Evolutionary conservation across 2,888 invertebrate genomes (phyloP).

Genomic region (Syritta pipiens): DNA sequence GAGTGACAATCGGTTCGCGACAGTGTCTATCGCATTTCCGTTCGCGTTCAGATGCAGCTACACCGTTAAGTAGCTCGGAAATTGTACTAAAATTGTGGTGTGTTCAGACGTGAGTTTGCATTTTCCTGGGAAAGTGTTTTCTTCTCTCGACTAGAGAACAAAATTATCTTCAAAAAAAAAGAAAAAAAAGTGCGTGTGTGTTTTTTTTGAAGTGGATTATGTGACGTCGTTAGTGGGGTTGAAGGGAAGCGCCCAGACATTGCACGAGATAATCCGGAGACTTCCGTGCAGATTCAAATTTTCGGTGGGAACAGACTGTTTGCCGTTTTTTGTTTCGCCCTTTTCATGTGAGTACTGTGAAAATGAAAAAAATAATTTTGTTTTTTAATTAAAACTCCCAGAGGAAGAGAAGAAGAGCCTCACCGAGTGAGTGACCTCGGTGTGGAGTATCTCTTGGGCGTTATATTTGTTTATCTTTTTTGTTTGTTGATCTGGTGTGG

Average conservation of each 20-base stretch:
- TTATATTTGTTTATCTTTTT: no score
- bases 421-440: no score
- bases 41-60: slow-evolving; percentile 44
- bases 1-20: slow-evolving; percentile 50
- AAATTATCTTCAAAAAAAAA: slow-evolving; percentile 27
- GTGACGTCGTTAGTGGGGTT: no score
- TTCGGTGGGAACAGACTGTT: slow-evolving; percentile 44
- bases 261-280: slow-evolving; percentile 41
- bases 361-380: no score
- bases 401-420: no score
- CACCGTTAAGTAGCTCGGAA: slow-evolving; percentile 50
- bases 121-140: slow-evolving; percentile 66
- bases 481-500: no score
- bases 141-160: slow-evolving; percentile 23
- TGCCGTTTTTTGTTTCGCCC: slow-evolving; percentile 2
- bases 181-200: slow-evolving; percentile 6
- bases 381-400: no score
- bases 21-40: slow-evolving; percentile 12
- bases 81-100: slow-evolving; percentile 35
- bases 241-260: slow-evolving; percentile 43
- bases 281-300: slow-evolving; percentile 45
- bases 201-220: slow-evolving; percentile 16
- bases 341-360: slow-evolving; percentile 49
- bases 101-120: slow-evolving; percentile 31
- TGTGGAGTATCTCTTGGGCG: no score